Base-by-base conservation (phyloP, 2,888 invertebrate genomes). In the Lomographa bimaculata region DNA sequence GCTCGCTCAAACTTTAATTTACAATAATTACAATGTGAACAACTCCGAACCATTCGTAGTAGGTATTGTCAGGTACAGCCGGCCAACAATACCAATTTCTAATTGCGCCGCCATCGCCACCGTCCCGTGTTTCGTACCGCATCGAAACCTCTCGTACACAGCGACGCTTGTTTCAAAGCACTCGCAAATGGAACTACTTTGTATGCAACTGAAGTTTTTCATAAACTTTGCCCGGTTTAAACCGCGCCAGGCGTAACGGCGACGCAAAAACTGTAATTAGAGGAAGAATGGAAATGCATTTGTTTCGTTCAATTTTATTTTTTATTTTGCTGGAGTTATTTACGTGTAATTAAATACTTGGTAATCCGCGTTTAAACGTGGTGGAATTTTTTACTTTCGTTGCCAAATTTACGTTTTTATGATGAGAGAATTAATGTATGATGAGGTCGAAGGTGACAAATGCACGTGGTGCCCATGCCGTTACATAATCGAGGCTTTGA, bases 151-250 rank as follows among this genome's bases (percentile, higher is more conserved):
- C 55, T 37, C 23, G 32, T 28, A 25, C 27, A 27, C 3, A 35
- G 11, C 25, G 7, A 19, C 34, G 48, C 50, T 61, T 64, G 65
- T 71, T 70, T 58, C 64, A 61, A 61, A 68, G 64, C 64, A 64
- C 58, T 60, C 60, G 63, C 64, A 72, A 76, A 74, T 71, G 66
- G 62, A 75, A 71, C 73, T 73, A 70, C 67, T 79, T 77, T 71
- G 77, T 72, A 77, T 76, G 77, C 73, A 67, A 66, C 63, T 63
- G 66, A 73, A 74, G 77, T 74, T 78, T 79, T 78, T 79, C 74
- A 79, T 76, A 77, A 79, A 78, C 69, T 67, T 68, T 65, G 61
- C 50, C 57, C 56, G 42, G 61, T 57, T 68, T 59, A 58, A 69
- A 66, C 71, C 68, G 61, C 63, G 68, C 64, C 65, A 58, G 64